phyloP scores from a whole-genome alignment of 2,113 vertebrate species.

The Pandion haliaetus region DNA sequence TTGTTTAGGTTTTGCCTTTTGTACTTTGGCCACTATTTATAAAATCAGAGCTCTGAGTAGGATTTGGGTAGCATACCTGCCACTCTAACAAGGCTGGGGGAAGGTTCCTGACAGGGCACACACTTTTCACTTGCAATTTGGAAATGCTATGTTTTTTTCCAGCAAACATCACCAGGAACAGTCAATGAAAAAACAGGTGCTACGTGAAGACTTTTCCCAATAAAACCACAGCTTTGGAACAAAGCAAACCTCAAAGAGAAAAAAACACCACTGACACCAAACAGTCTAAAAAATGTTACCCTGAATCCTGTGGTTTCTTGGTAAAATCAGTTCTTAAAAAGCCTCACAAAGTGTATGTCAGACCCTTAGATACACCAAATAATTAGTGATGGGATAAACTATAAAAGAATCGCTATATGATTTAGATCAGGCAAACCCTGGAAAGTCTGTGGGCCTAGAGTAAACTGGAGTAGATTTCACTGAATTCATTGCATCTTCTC shows the following conservation, averaged over 20 bases:
- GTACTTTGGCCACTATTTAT: not conserved
- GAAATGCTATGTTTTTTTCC: not conserved
- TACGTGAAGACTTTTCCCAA: not conserved
- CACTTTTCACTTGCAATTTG: not conserved
- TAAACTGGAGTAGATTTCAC: not conserved
- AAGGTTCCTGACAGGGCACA: not conserved
- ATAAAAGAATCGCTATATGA: not conserved
- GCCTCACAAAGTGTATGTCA: not conserved
- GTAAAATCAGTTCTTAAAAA: not conserved
- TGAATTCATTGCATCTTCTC: not conserved
- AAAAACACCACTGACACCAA: not conserved
- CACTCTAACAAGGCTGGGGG: not conserved
- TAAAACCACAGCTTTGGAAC: slow-evolving; percentile 17
- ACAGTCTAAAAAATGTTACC: not conserved
- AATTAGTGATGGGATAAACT: not conserved
- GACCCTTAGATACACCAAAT: not conserved
- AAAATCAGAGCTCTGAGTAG: not conserved
- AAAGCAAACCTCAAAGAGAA: not conserved
- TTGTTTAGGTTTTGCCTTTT: slow-evolving; percentile 21
- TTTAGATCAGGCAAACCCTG: not conserved
- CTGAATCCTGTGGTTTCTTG: not conserved
- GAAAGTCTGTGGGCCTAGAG: not conserved
- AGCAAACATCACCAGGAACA: not conserved
- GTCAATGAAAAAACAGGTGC: not conserved
- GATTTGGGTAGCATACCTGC: not conserved